These are phyloP conservation scores for Pituophis catenifer DNA, from an alignment of 2,113 vertebrate species.

Conservation along the genomic window DNA sequence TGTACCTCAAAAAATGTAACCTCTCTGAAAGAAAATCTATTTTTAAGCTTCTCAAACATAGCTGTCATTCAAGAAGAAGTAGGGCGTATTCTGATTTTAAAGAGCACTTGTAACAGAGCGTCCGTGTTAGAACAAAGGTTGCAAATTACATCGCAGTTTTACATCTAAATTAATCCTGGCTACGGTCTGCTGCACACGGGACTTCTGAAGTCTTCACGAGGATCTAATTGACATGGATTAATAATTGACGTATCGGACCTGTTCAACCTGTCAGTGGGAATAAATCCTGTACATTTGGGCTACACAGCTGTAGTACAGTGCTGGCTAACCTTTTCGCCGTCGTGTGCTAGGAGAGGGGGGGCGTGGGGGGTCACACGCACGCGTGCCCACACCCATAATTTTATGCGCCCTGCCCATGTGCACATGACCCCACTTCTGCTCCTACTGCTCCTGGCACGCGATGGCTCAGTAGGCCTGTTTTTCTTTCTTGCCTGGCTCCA, in stretches of 20 bases:
- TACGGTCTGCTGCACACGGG: neutral
- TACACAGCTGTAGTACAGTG: neutral
- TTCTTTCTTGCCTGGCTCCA: no score
- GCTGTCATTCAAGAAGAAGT: neutral
- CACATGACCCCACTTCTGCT: no score
- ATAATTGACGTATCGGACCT: neutral
- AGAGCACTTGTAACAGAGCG: neutral
- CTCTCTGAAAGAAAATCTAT: neutral
- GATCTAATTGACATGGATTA: neutral
- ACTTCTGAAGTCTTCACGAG: no score
- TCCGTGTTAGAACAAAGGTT: neutral
- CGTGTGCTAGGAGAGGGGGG: no score
- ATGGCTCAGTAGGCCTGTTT: no score
- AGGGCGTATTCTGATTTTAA: neutral
- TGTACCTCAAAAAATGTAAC: neutral
- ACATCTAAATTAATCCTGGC: neutral
- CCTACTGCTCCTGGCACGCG: no score
- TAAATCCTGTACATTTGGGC: neutral
- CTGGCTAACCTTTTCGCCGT: no score
- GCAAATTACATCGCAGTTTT: neutral
- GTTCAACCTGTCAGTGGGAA: rapidly evolving
- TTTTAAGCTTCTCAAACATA: neutral
- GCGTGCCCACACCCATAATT: no score
- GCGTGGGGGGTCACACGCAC: no score
- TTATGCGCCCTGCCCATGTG: no score